Base-by-base conservation (phyloP, 1,140 invertebrate species). In the Bombus picipes region DNA sequence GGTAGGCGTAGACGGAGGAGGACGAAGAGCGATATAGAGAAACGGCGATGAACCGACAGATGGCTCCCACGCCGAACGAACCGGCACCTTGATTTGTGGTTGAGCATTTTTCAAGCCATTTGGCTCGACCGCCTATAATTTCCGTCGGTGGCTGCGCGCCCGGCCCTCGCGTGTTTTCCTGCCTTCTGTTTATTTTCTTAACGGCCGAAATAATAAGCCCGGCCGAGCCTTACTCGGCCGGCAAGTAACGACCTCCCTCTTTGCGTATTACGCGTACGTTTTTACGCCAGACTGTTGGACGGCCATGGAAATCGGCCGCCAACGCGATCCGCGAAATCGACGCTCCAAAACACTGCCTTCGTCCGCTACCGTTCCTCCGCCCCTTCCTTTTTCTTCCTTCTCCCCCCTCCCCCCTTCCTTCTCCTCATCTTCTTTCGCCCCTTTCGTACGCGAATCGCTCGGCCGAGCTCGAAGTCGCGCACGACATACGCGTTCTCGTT, bases 171-270 rank as follows among this genome's bases (percentile, higher is more conserved):
- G 90, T 93, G 92, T 92, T 92, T 92, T 90, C 90, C 89, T 87
- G 92, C 93, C 93, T 94, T 93, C 91, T 95, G 94, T 95, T 95
- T 95, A 95, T 95, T 95, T 95, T 94, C 94, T 93, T 94, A 95
- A 95, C 94, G 92, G 92, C 89, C 92, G 86, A 91, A 94, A 94
- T 94, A 94, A 94, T 94, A 93, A 94, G 93, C 87, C 88, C 59
- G 71, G 57, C 68, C 57, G 53, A 78, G 57, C 34, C 79, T 82
- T 72, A 65, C 85, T 75, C 57, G 77, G 47, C 75, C 65, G 68
- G 47, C 68, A 68, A 82, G 70, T 77, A 53, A 78, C 70, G 47
- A 68, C 85, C 76, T 82, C 62, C 59, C 77, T 71, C 22, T 53
- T 81, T 47, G 57, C 53, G 77, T 68, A 68, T 79, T 43, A 47